Evolutionary conservation across 2,888 invertebrate genomes (phyloP).

Genomic region (Phytoseiulus persimilis): DNA sequence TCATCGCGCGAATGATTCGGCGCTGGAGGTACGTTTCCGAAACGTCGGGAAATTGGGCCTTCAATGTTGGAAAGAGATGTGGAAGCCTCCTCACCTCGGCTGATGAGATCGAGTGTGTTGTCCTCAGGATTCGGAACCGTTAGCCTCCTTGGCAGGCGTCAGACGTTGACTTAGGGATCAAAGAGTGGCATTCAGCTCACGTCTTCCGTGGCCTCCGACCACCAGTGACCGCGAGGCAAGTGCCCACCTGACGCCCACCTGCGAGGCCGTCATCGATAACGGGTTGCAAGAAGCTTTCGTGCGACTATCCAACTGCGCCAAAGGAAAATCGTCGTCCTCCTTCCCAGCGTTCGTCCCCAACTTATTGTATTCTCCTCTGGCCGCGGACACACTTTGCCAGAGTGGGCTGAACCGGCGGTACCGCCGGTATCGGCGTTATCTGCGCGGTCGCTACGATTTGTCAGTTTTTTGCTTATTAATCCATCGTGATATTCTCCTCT

Average conservation of each 20-base stretch:
- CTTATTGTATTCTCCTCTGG: not conserved
- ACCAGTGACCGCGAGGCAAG: not conserved
- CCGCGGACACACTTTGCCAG: not conserved
- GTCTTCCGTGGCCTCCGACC: not conserved
- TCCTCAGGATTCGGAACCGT: not conserved
- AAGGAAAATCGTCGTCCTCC: not conserved
- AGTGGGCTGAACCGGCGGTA: not conserved
- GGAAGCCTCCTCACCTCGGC: not conserved
- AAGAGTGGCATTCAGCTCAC: not conserved
- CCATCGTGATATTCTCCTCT: not conserved
- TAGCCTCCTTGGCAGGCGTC: not conserved
- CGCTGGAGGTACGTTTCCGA: too few relatives aligned
- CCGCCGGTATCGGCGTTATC: not conserved
- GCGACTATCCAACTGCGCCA: not conserved
- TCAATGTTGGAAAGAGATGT: not conserved
- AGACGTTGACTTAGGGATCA: not conserved
- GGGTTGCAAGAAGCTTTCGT: not conserved
- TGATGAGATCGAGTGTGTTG: not conserved
- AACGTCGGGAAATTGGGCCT: too few relatives aligned
- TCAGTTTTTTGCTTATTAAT: not conserved
- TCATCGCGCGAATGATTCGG: too few relatives aligned
- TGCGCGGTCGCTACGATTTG: not conserved
- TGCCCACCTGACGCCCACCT: not conserved
- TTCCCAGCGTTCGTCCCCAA: not conserved
- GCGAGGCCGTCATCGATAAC: not conserved